These are phyloP conservation scores for Chaetodon trifascialis DNA, from an alignment of 2,113 vertebrate genomes.

Conservation along the genomic window DNA sequence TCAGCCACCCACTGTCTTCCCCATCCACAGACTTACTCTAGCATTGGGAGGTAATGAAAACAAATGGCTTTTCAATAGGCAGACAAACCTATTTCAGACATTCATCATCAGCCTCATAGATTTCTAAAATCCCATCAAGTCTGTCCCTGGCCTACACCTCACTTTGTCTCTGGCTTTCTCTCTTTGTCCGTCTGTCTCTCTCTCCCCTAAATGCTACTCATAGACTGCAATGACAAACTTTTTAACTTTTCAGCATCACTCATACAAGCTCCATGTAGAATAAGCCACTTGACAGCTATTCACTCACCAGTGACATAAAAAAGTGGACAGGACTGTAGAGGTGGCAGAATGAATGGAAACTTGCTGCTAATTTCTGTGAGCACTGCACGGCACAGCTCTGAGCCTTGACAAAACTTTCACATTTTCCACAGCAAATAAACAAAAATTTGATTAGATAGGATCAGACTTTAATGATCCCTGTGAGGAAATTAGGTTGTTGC, in stretches of 20 bases:
- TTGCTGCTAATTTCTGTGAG: conserved; percentile 64
- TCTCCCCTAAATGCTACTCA: conserved; percentile 52
- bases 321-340: conserved; percentile 67
- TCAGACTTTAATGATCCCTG: conserved; percentile 74
- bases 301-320: conserved; percentile 67
- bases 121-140: conserved; percentile 85
- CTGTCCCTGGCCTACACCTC: conserved; percentile 78
- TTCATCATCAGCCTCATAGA: conserved; percentile 86
- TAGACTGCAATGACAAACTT: conserved; percentile 61
- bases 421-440: conserved; percentile 79
- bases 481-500: conserved; percentile 73
- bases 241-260: conserved; percentile 76
- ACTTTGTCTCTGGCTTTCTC: conserved; percentile 68
- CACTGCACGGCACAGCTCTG: conserved; percentile 24
- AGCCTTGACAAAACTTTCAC: conserved; percentile 64
- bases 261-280: conserved; percentile 74
- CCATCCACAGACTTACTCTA: conserved; percentile 72
- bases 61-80: conserved; percentile 86
- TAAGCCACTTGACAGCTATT: conserved; percentile 76
- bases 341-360: conserved; percentile 77
- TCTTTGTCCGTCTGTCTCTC: conserved; percentile 60
- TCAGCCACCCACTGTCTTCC: conserved; percentile 65
- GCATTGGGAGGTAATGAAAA: conserved; percentile 84
- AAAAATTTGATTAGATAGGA: conserved; percentile 75
- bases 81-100: conserved; percentile 87